Evolutionary conservation across 2,113 vertebrate species (phyloP), one percentile per base, ranked within the genome.

Genomic region (Electrona antarctica): DNA sequence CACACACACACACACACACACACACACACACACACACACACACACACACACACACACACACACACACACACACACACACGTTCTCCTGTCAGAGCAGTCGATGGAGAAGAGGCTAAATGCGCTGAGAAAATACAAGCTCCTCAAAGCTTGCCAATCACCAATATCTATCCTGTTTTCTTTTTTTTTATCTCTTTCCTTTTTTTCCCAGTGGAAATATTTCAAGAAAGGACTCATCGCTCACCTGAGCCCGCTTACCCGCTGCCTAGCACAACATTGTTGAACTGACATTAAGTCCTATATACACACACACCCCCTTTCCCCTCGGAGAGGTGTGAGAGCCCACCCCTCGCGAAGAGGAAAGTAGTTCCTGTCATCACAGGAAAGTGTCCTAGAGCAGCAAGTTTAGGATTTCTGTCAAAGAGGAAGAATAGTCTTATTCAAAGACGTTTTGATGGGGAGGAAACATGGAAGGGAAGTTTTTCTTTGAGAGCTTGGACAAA

Each of bases 121-220:
- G 78, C 78, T 62, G 81, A 70, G 81, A 90, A 88, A 90, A 88
- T 81, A 90, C 29, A 82, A 80, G 62, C 70, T 79, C 76, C 66
- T 91, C 66, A 50, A 78, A 71, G 58, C 33, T 67, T 91, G 92
- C 84, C 92, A 91, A 84, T 92, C 88, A 91, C 72, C 69, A 71
- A 28, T 47, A 73, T 74, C 49, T 67, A 58, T 73, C 65, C 73
- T 58, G 41, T 64, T 12, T 65, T 69, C 55, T 41, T 33, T 13
- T 21, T 33, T 13, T 46, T 54, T 52, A n/a, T 28, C 7, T 60
- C 10, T 54, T 57, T 64, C 58, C 10, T 54, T 57, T 64, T 68
- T 75, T 62, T 47, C 58, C 55, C 8, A 79, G 67, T 85, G 77
- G 74, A 91, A 90, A 88, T 78, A 87, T 87, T 81, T 78, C 80